Evolutionary conservation across 2,888 invertebrate species (phyloP), one percentile per base, ranked within the genome.

Genomic region (Cephus rjabovi): DNA sequence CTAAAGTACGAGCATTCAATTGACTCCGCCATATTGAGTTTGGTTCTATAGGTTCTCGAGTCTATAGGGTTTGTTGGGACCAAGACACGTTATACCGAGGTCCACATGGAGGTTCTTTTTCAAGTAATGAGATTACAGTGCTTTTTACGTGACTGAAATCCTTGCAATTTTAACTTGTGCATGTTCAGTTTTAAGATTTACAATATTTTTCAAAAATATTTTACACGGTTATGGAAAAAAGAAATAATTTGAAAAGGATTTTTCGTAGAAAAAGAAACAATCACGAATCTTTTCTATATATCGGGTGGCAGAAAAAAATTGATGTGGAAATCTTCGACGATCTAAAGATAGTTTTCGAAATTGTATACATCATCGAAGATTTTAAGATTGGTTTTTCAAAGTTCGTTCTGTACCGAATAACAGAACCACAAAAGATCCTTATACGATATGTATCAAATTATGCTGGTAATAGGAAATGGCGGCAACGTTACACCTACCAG

Each of bases 401-500:
- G 0, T 15, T 23, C 56, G 23, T 23, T 56, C 9, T 56, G 9
- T 56, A 9, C 56, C 23, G 56, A 56, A 56, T 75, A 74, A 74
- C 70, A 34, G 69, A 2, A 34, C 73, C 79, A 83, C 81, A 81
- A 81, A 80, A 70, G 82, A 69, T 76, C 78, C 77, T 80, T 81
- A 81, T 86, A 83, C 89, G 90, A 91, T 91, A 90, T 89, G 90
- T 91, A 91, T 91, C 91, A 91, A 91, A 91, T 91, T 91, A 91
- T 91, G 85, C 85, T 89, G 87, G 89, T 90, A 91, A 91, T 91
- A 87, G 87, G 88, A 90, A 88, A 90, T 91, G 89, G 89, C 89
- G 89, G 91, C 90, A 91, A 91, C 90, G 85, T 90, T 88, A 91
- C 91, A 91, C 91, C 91, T 90, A 86, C 91, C 91, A 91, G 91